Conservation (phyloP, 2,888 invertebrate species). For the Sinohyriopsis cumingii region DNA sequence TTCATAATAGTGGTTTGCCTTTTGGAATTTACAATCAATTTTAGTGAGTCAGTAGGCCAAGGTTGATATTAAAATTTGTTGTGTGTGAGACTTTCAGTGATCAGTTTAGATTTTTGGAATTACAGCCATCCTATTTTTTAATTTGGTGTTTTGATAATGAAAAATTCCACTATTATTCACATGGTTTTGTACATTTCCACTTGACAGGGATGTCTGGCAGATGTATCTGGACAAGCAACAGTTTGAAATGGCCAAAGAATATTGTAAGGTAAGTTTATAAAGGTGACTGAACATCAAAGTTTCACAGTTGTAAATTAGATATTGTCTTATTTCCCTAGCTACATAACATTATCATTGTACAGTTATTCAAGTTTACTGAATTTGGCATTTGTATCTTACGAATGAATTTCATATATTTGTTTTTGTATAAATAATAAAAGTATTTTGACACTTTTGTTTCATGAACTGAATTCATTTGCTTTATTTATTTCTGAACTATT, state of each 20-base stretch:
- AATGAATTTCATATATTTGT: not conserved
- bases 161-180: too few relatives aligned
- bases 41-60: too few relatives aligned
- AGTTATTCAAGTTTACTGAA: not conserved
- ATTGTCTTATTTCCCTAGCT: not conserved
- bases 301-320: not conserved
- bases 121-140: too few relatives aligned
- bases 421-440: not conserved
- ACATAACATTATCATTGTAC: not conserved
- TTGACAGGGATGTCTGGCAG: constrained; percentile 70
- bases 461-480: not conserved
- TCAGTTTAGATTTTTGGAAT: too few relatives aligned
- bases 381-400: not conserved
- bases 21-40: too few relatives aligned
- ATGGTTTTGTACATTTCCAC: not conserved
- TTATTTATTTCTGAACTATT: not conserved
- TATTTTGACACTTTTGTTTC: not conserved
- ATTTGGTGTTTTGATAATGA: too few relatives aligned
- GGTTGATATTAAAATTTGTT: too few relatives aligned
- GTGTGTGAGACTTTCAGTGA: too few relatives aligned
- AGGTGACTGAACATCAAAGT: not conserved
- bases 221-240: constrained; percentile 88
- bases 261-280: constrained; percentile 75
- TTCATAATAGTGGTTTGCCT: too few relatives aligned
- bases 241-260: constrained; percentile 89